These are phyloP conservation scores for Hyles vespertilio DNA, from an alignment of 1,140 invertebrate genomes.

Conservation along the genomic window DNA sequence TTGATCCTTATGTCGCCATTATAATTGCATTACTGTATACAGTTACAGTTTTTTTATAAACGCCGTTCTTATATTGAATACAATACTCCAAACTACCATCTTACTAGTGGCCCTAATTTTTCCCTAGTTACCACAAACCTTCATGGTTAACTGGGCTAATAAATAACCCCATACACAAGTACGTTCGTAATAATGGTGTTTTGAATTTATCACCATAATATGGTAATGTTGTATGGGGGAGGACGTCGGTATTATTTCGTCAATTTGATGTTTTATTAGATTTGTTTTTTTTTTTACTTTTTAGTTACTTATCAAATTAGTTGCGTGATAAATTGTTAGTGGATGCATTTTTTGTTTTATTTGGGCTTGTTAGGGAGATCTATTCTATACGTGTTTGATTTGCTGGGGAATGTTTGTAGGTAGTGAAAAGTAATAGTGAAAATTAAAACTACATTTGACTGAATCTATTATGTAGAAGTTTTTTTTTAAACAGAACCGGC, in stretches of 20 bases:
- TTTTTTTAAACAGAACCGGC: too few species aligned
- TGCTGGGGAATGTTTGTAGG: too few species aligned
- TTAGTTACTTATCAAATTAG: not conserved
- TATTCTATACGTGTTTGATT: too few species aligned
- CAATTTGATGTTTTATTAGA: slow-evolving; percentile 25
- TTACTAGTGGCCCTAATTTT: not conserved
- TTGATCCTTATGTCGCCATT: too few species aligned
- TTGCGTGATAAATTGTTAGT: not conserved
- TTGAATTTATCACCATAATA: slow-evolving; percentile 24
- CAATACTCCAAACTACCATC: not conserved
- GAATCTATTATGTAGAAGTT: too few species aligned
- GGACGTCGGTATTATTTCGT: slow-evolving; percentile 17
- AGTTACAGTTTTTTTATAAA: too few species aligned
- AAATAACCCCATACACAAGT: slow-evolving; percentile 16
- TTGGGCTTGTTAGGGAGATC: too few species aligned
- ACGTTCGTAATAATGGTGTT: slow-evolving; percentile 4
- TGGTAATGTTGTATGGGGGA: slow-evolving; percentile 17
- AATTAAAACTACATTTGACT: too few species aligned
- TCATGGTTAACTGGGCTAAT: slow-evolving; percentile 12
- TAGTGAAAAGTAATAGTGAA: too few species aligned
- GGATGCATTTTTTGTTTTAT: too few species aligned
- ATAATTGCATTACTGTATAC: too few species aligned
- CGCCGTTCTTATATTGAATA: too few species aligned
- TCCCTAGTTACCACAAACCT: not conserved
- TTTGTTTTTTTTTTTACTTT: slow-evolving; percentile 9